Evolutionary conservation across 2,113 vertebrate species (phyloP).

Genomic region (Rostratula benghalensis): DNA sequence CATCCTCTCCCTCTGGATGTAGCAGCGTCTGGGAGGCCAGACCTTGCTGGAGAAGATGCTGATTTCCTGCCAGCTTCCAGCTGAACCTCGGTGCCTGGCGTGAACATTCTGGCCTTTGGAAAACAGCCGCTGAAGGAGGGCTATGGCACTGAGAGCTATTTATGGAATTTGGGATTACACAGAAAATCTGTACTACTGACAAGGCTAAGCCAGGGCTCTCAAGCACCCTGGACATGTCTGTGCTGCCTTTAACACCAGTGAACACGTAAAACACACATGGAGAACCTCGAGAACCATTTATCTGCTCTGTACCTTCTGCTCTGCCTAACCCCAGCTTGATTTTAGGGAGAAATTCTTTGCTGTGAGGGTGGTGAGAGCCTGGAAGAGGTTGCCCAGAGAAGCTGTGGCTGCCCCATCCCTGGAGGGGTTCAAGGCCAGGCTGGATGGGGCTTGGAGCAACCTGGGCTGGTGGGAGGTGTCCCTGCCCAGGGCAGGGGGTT

Average conservation of each 20-base stretch:
- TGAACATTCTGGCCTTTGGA: background rate
- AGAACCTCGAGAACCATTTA: background rate
- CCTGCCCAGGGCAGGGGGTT: too few species aligned
- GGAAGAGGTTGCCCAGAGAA: too few species aligned
- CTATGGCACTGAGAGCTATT: background rate
- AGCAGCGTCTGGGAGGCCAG: background rate
- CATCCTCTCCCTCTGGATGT: background rate
- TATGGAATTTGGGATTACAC: background rate
- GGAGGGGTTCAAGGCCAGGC: too few species aligned
- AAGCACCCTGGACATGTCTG: background rate
- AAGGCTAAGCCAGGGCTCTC: background rate
- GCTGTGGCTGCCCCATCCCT: too few species aligned
- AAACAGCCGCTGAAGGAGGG: constrained; percentile 6
- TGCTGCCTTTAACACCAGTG: background rate
- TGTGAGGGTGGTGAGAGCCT: too few species aligned
- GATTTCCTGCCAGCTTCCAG: background rate
- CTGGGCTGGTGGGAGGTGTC: too few species aligned
- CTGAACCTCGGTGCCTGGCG: background rate
- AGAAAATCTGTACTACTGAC: background rate
- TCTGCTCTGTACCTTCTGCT: background rate
- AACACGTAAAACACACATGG: background rate
- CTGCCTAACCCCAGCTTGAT: background rate
- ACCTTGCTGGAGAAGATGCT: background rate
- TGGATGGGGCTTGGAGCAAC: too few species aligned
- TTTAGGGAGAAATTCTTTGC: background rate